Base-by-base conservation (phyloP, 1,140 invertebrate species). In the Pentalonia nigronervosa region DNA sequence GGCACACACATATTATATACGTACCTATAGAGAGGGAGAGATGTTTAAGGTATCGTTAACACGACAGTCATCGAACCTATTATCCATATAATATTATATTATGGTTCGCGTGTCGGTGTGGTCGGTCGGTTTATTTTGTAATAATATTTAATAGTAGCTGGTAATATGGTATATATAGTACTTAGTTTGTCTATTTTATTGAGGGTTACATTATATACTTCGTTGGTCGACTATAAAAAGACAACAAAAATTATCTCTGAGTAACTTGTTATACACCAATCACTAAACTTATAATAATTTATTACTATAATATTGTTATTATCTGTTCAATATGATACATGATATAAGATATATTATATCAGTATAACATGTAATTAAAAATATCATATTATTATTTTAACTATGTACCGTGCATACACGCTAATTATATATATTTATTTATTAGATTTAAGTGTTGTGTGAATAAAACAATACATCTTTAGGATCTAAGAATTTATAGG, bases 51-150 rank as follows among this genome's bases (percentile, higher is more conserved):
- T 76, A n/a, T 17, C n/a, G 60, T 76, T 20, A 34, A 76, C 60
- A 76, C 60, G 60, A n/a, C 60, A 76, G 60, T 76, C 60, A 76
- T 76, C 60, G 60, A 76, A 76, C 60, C n/a, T 76, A 76, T n/a
- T 67, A n/a, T 11, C 25, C 30, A 67, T 67, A 60, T 60, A 60
- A 48, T 21, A 56, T 23, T 23, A 60, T 76, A 67, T 67, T 76
- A 76, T 76, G 60, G n/a, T 76, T 76, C 60, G 60, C 30, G n/a
- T 76, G 3, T 76, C 60, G n/a, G 60, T n/a, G n/a, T 20, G n/a
- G 60, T 76, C 60, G 30, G 60, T n/a, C n/a, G n/a, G n/a, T n/a
- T 76, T 76, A 76, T 14, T n/a, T 76, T n/a, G n/a, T 67, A 67
- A n/a, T 60, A 30, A 25, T 60, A 4, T 60, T 30, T 30, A 56